Base-by-base conservation (phyloP, 2,113 vertebrate species). In the Edolisoma coerulescens region DNA sequence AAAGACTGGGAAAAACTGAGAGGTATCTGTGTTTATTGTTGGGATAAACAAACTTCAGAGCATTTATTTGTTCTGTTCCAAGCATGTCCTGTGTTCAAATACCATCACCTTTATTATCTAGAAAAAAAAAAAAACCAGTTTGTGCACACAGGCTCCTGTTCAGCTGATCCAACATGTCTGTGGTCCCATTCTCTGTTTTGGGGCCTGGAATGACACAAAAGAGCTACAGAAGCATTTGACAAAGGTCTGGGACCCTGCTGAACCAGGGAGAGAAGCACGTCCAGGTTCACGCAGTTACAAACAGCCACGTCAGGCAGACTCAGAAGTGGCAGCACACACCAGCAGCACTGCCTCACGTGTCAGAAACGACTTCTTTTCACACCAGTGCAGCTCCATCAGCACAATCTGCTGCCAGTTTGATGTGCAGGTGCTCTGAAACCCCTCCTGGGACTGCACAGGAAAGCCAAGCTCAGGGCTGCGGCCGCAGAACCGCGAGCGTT, bases 21-120 rank as follows among this genome's bases (percentile, higher is more conserved):
- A 95, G 81, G 84, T 91, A 95, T 91, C 61, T 73, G 9, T 95
- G 68, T 91, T 93, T 96, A 93, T 10, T 83, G 63, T 45, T 9
- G 45, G 80, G 87, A 96, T 84, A 94, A 97, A 93, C 78, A 89
- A 84, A 32, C 73, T 61, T 65, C 32, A 91, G 81, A 93, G 84
- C 74, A 94, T 84, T 96, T 89, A 79, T 93, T 91, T 89, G n/a
- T 68, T 79, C 87, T 77, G 65, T 45, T 91, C 84, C 76, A 93
- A 96, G 54, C 7, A 82, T 5, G 23, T 84, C 44, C 87, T 92
- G 45, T 39, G 61, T 22, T 78, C 91, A 93, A 89, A 92, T 85
- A 89, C 74, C 88, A 82, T 13, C 85, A 92, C 75, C 79, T 94
- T 95, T 80, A 80, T 49, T 80, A 93, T 83, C 86, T 79, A 65